Conservation (phyloP, 2,888 invertebrate species). For the Blastobasis lacticolella region DNA sequence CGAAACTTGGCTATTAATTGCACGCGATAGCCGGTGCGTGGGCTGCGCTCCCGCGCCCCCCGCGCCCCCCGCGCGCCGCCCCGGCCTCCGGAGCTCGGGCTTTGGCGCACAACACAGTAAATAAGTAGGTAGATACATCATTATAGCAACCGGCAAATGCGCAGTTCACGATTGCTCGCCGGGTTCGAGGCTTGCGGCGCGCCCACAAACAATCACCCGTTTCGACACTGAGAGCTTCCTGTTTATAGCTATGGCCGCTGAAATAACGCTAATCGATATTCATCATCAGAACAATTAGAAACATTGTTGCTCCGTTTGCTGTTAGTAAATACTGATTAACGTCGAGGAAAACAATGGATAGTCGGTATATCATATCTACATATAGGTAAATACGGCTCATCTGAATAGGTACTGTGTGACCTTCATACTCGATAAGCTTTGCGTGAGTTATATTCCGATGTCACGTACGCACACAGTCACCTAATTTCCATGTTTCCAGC, state of each 20-base stretch:
- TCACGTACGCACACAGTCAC: not conserved
- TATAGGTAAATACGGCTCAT: no score
- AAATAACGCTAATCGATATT: not conserved
- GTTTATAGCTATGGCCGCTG: slow-evolving; percentile 28
- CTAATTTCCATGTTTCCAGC: no score
- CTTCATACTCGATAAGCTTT: no score
- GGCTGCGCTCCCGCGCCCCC: slow-evolving; percentile 12
- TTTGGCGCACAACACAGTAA: no score
- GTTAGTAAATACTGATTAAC: not conserved
- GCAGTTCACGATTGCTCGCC: slow-evolving; percentile 52
- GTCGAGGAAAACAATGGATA: not conserved
- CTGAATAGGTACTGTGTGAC: no score
- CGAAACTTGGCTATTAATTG: slow-evolving; percentile 38
- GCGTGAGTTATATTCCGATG: not conserved
- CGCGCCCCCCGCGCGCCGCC: no score
- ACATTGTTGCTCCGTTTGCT: not conserved
- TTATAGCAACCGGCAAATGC: slow-evolving; percentile 39
- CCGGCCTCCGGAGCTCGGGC: no score
- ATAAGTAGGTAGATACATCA: not conserved
- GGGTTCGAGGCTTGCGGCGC: slow-evolving; percentile 30
- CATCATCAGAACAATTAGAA: not conserved
- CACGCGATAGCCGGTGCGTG: slow-evolving; percentile 43
- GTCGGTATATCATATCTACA: no score
- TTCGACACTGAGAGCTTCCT: slow-evolving; percentile 52
- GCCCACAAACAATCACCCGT: slow-evolving; percentile 51